Conservation (phyloP, 1,140 invertebrate genomes). For the Helicoverpa zea region DNA sequence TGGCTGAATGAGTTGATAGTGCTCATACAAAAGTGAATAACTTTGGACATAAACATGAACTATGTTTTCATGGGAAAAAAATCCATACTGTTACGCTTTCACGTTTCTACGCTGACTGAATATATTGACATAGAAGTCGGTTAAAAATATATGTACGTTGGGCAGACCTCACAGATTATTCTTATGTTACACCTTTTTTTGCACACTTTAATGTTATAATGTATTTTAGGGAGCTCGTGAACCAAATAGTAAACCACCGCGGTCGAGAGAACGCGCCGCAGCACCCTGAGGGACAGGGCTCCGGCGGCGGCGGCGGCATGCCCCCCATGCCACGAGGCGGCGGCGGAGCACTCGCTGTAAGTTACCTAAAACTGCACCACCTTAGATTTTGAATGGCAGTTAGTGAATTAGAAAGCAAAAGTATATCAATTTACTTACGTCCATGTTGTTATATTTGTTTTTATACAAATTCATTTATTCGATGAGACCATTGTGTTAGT, state of each 20-base stretch:
- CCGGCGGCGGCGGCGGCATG: constrained; percentile 75
- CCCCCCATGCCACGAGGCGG: constrained; percentile 73
- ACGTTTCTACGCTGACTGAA: no score
- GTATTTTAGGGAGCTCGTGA: constrained; percentile 79
- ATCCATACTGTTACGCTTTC: no score
- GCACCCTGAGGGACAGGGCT: constrained; percentile 69
- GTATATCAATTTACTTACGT: no score
- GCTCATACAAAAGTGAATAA: not conserved
- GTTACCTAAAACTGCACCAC: constrained; percentile 36
- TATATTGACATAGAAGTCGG: no score
- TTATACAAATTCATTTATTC: no score
- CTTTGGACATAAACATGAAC: not conserved
- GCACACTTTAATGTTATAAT: not conserved
- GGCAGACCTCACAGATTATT: no score
- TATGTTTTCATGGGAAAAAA: no score
- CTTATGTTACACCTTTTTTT: no score
- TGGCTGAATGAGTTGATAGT: not conserved
- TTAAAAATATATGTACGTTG: not conserved
- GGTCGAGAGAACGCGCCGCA: constrained; percentile 81
- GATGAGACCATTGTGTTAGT: no score
- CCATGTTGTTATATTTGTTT: no score
- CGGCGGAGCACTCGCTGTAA: constrained; percentile 63
- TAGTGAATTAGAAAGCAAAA: no score
- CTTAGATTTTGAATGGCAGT: no score
- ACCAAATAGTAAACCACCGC: constrained; percentile 84